Percentiles rank a stretch among this genome's conserved stretches.
Conservation (phyloP, 92 coral and sea anemone species). For the Bergia sp. region DNA sequence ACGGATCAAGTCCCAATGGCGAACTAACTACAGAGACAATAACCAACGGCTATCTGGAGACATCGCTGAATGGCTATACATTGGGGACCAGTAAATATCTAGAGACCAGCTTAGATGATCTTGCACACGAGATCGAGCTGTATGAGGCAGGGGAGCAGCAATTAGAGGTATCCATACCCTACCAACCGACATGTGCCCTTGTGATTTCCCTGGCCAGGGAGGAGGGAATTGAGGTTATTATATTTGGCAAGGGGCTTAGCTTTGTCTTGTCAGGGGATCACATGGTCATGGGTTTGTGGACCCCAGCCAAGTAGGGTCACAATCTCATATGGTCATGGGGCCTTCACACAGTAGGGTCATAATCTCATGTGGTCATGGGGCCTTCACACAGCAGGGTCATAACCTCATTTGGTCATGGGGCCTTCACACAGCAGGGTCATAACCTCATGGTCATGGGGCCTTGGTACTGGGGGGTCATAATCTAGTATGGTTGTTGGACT, state of each 20-base stretch:
- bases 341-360: background rate
- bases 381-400: background rate
- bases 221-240: slow-evolving; percentile 34
- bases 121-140: slow-evolving; percentile 83
- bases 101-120: slow-evolving; percentile 88
- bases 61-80: slow-evolving; percentile 51
- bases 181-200: slow-evolving; percentile 36
- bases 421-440: background rate
- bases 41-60: slow-evolving; percentile 40
- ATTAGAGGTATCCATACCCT: slow-evolving; percentile 38
- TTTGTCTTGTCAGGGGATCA: background rate
- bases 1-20: slow-evolving; percentile 45
- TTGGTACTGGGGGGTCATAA: no score
- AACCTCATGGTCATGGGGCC: background rate
- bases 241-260: background rate
- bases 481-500: background rate
- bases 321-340: no score
- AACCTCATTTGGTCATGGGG: background rate
- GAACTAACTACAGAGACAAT: slow-evolving; percentile 45
- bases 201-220: slow-evolving; percentile 40
- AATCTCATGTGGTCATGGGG: background rate
- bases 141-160: slow-evolving; percentile 61
- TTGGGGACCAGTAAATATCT: slow-evolving; percentile 67
- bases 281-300: background rate
- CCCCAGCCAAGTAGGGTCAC: background rate